Conservation (phyloP, 2,113 vertebrate genomes). For the Cacatua alba region DNA sequence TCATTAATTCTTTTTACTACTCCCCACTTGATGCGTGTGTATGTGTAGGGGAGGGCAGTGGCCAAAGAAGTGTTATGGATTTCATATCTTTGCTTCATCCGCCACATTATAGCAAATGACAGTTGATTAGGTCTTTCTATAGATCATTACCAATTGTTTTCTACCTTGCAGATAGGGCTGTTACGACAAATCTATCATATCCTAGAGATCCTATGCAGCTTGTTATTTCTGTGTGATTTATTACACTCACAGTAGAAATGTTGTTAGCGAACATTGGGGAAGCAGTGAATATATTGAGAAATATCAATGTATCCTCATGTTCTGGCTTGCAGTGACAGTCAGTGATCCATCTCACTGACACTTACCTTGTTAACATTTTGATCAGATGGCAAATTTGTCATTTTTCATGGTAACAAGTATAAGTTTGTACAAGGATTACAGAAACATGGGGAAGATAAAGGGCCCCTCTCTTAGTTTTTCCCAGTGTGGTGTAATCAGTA, state of each 20-base stretch:
- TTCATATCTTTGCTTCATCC: conserved; percentile 66
- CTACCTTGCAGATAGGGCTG: conserved; percentile 78
- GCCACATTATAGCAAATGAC: conserved; percentile 74
- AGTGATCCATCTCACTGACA: conserved; percentile 91
- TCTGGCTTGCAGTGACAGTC: conserved; percentile 83
- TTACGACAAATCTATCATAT: conserved; percentile 81
- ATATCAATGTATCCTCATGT: conserved; percentile 92
- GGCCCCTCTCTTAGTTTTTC: conserved; percentile 65
- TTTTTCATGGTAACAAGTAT: conserved; percentile 85
- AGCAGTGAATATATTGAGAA: conserved; percentile 87
- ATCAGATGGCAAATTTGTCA: conserved; percentile 90
- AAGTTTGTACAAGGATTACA: conserved; percentile 81
- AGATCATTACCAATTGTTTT: conserved; percentile 86
- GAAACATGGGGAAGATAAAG: conserved; percentile 79
- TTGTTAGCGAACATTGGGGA: conserved; percentile 86
- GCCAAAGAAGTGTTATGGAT: conserved; percentile 52
- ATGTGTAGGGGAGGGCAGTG: neutral
- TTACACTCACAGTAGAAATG: conserved; percentile 81
- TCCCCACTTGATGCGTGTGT: neutral
- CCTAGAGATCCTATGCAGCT: conserved; percentile 74
- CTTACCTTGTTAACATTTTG: conserved; percentile 94
- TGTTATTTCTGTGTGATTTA: conserved; percentile 88
- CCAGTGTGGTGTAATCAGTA: conserved; percentile 74
- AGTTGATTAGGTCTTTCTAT: conserved; percentile 84
- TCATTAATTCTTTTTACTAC: conserved; percentile 50